Conservation (phyloP, 2,113 vertebrate genomes). For the Onychorhynchus coronatus region DNA sequence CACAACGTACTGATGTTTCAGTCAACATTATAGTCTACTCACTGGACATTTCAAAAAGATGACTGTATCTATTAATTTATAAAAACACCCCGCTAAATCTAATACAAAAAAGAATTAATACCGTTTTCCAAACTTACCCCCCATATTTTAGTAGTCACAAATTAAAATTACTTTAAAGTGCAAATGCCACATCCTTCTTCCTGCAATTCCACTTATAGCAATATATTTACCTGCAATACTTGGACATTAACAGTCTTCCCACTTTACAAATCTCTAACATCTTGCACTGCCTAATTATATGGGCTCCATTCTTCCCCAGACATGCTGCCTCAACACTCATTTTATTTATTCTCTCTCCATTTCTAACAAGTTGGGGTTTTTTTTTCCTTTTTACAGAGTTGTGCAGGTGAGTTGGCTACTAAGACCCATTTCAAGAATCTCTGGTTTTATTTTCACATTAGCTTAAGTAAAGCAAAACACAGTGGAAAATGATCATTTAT, state of each 20-base stretch:
- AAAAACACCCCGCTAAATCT: background rate
- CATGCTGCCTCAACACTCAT: background rate
- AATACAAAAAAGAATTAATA: background rate
- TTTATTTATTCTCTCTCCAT: background rate
- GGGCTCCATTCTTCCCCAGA: background rate
- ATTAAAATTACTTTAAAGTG: background rate
- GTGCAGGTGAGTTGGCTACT: background rate
- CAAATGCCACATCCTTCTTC: background rate
- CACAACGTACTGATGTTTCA: background rate
- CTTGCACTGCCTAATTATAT: background rate
- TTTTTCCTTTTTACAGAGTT: background rate
- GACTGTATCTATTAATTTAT: background rate
- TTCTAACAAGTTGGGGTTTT: accelerated
- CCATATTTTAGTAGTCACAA: background rate
- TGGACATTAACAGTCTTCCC: background rate
- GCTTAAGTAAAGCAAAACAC: background rate
- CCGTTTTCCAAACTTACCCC: background rate
- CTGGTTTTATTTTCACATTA: background rate
- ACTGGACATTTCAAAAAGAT: background rate
- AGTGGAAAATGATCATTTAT: background rate
- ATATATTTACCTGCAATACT: background rate
- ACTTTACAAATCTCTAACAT: background rate
- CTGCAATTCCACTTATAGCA: background rate
- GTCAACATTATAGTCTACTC: background rate
- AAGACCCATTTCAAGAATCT: background rate